These are phyloP conservation scores for Xanthorhoe spadicearia DNA, from an alignment of 2,888 invertebrate genomes.

Conservation along the genomic window DNA sequence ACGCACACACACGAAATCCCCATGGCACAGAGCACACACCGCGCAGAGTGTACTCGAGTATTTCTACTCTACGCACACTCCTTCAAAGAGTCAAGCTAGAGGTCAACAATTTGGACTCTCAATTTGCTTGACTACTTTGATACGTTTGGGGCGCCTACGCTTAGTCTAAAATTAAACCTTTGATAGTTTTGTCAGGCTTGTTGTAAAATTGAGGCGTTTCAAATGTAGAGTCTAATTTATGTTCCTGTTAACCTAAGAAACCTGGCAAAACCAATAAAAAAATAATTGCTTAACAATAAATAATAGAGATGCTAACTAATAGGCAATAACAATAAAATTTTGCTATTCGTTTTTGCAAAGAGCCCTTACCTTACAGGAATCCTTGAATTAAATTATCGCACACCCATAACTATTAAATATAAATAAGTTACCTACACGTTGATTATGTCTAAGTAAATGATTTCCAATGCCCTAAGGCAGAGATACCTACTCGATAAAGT, in stretches of 20 bases:
- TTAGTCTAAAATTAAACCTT: conserved; percentile 41
- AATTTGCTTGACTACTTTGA: conserved; percentile 42
- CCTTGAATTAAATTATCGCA: conserved; percentile 60
- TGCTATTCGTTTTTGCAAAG: conserved; percentile 39
- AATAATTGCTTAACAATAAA: conserved; percentile 10
- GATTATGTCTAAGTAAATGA: conserved; percentile 49
- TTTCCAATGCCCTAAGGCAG: conserved; percentile 38
- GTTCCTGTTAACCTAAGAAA: not conserved
- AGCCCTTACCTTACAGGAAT: conserved; percentile 24
- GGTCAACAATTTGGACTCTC: conserved; percentile 45
- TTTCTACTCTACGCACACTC: conserved; percentile 32
- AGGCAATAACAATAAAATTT: conserved; percentile 34
- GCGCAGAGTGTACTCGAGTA: conserved; percentile 30
- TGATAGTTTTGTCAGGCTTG: conserved; percentile 23
- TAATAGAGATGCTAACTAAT: not conserved
- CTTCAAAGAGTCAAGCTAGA: conserved; percentile 39
- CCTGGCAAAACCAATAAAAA: conserved; percentile 5
- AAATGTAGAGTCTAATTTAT: not conserved
- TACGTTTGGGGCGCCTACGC: conserved; percentile 40
- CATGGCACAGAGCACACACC: conserved; percentile 59
- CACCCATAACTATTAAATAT: conserved; percentile 40
- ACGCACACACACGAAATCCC: conserved; percentile 56
- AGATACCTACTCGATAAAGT: conserved; percentile 38
- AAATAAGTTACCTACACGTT: conserved; percentile 42
- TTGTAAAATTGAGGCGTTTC: conserved; percentile 13